Evolutionary conservation across 2,113 vertebrate genomes (phyloP).

Genomic region (Zosterops hypoxanthus): DNA sequence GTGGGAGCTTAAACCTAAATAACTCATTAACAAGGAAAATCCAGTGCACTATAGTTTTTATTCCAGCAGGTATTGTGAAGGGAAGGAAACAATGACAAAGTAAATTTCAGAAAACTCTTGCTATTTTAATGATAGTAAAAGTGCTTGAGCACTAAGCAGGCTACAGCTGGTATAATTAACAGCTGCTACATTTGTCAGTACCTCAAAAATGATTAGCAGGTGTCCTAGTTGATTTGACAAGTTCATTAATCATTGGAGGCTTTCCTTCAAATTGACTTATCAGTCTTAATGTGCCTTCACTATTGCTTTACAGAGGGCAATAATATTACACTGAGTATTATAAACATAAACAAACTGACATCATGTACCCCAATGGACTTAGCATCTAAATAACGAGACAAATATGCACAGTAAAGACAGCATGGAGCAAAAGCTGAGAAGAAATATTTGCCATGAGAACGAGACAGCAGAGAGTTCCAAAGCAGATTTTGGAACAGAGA

Average conservation of each 20-base stretch:
- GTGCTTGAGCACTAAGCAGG: neutral
- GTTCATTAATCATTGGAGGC: slow-evolving; percentile 69
- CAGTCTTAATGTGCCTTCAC: slow-evolving; percentile 7
- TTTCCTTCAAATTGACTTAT: slow-evolving; percentile 69
- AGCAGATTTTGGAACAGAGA: neutral
- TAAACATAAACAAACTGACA: neutral
- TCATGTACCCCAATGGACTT: neutral
- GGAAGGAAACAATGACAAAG: slow-evolving; percentile 22
- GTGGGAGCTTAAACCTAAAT: slow-evolving; percentile 30
- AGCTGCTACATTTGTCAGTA: slow-evolving; percentile 62
- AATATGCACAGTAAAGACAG: neutral
- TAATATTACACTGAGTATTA: neutral
- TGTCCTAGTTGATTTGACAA: slow-evolving; percentile 64
- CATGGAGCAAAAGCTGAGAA: neutral
- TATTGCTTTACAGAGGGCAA: neutral
- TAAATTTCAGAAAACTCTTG: slow-evolving; percentile 12
- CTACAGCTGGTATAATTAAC: slow-evolving; percentile 53
- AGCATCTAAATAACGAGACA: neutral
- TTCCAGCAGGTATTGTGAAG: neutral
- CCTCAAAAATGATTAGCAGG: slow-evolving; percentile 69
- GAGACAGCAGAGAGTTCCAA: neutral
- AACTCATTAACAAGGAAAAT: slow-evolving; percentile 53
- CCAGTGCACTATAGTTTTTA: slow-evolving; percentile 2
- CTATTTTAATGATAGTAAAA: slow-evolving; percentile 31
- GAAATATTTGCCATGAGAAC: neutral